These are phyloP conservation scores for Rhadina sibilatrix DNA, from an alignment of 2,113 vertebrate genomes.

Conservation along the genomic window DNA sequence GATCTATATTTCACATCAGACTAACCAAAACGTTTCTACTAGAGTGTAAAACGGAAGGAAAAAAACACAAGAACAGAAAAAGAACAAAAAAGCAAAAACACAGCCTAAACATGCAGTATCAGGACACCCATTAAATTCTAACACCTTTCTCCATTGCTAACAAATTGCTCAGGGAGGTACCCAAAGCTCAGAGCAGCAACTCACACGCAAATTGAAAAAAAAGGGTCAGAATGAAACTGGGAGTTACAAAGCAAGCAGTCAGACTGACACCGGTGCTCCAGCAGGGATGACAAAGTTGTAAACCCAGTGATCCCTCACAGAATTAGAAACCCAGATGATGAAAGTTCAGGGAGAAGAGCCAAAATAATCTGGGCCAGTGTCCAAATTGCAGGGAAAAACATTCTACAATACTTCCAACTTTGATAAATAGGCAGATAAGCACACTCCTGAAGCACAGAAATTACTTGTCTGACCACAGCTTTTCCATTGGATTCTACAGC, in stretches of 20 bases:
- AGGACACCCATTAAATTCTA: conserved; percentile 41
- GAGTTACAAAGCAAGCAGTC: conserved; percentile 17
- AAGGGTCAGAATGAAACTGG: neutral
- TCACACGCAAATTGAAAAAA: neutral
- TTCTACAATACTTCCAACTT: conserved; percentile 21
- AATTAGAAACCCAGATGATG: conserved; percentile 51
- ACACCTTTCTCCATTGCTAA: conserved; percentile 52
- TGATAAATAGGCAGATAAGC: conserved; percentile 46
- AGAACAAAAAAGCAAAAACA: neutral
- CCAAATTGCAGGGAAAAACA: conserved; percentile 45
- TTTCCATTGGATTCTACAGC: neutral
- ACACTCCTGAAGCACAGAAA: neutral
- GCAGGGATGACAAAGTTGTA: conserved; percentile 31
- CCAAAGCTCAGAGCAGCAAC: conserved; percentile 25
- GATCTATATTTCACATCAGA: neutral
- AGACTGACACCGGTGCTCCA: neutral
- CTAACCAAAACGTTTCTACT: conserved; percentile 16
- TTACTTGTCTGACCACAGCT: neutral
- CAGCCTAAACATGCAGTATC: conserved; percentile 3
- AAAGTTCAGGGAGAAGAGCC: conserved; percentile 17
- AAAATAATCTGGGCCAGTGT: conserved; percentile 12
- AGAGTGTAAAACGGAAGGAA: neutral
- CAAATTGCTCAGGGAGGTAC: conserved; percentile 52
- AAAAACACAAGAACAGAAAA: neutral
- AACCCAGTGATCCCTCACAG: conserved; percentile 15